Evolutionary conservation across 1,140 invertebrate genomes (phyloP), one percentile per base, ranked within the genome.

Genomic region (Monomorium pharaonis): DNA sequence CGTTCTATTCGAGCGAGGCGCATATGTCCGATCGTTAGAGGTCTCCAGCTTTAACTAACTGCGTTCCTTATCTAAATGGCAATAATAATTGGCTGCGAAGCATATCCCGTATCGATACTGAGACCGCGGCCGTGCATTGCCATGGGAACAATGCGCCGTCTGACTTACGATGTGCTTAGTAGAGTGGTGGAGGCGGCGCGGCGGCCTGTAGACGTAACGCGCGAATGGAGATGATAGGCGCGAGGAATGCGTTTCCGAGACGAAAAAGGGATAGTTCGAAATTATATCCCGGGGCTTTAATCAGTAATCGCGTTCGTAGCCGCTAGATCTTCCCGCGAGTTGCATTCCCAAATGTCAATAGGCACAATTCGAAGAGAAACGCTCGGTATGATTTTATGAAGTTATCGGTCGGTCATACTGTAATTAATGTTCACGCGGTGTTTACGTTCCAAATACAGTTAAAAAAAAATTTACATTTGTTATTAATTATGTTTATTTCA

Each of bases 41-140:
- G 81, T 90, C 86, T 81, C 86, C 56, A 77, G 88, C 44, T 58
- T 89, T 90, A 90, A 85, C 85, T 89, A 87, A 85, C 85, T 87
- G 88, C 86, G 88, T 89, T 89, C 81, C 88, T 90, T 90, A 90
- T 90, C 88, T 90, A 89, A 90, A 90, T 90, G 88, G 86, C 88
- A 89, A 90, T 90, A 90, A 90, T 90, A 90, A 90, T 90, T 90
- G 88, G 88, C 81, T 89, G 78, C 37, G 88, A 89, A 87, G 86
- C 89, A 58, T 90, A 89, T 83, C 76, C 88, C 75, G 63, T 90
- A 90, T 90, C 89, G 88, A 89, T 90, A 85, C 81, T n/a, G n/a
- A n/a, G 63, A 24, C 60, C 54, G 49, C 51, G 58, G 49, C 44
- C 49, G 63, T 89, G 51, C 62, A 67, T 44, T 58, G 47, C 69